Percentiles rank a stretch among this genome's conserved stretches.
Conservation (phyloP, 2,113 vertebrate genomes). For the Natator depressus region DNA sequence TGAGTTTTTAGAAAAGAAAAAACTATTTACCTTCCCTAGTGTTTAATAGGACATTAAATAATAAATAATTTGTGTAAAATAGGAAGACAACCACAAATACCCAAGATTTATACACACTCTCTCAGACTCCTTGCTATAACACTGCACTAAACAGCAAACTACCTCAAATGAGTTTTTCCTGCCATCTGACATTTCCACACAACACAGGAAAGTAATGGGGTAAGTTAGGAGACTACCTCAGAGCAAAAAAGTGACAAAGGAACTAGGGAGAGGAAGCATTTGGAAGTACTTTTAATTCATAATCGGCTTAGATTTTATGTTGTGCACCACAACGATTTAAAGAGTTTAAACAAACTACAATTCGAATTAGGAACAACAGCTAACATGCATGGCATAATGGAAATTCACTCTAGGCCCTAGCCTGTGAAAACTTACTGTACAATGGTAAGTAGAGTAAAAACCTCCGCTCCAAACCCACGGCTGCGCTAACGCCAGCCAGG, state of each 20-base stretch:
- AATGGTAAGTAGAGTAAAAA: neutral
- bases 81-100: neutral
- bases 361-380: neutral
- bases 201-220: neutral
- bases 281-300: neutral
- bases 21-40: neutral
- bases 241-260: neutral
- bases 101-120: neutral
- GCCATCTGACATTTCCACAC: neutral
- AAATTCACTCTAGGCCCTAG: neutral
- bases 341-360: neutral
- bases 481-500: fast-evolving
- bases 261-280: neutral
- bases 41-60: neutral
- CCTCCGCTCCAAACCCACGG: neutral
- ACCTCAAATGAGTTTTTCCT: neutral
- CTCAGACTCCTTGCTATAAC: neutral
- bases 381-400: neutral
- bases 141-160: neutral
- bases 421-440: neutral
- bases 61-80: neutral
- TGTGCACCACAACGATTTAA: neutral
- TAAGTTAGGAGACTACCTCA: neutral
- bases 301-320: neutral
- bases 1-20: neutral